Evolutionary conservation across 1,140 invertebrate species (phyloP), one percentile per base, ranked within the genome.

Genomic region (Drosophila mojavensis): DNA sequence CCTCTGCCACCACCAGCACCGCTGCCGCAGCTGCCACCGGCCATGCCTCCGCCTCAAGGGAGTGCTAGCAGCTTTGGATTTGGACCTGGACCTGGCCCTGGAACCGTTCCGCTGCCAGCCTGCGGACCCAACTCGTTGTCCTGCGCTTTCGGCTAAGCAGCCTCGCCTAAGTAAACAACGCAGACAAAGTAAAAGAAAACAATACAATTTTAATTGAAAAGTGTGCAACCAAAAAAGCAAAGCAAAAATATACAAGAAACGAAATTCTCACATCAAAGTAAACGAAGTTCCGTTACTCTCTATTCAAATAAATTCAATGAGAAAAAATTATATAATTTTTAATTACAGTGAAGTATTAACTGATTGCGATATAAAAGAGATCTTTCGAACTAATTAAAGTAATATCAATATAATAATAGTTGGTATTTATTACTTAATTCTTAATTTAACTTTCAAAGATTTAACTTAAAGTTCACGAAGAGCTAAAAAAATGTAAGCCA

Each of bases 131-230:
- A 30, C 26, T 17, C 36, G 28, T 26, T 59, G 55, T 28, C 47
- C 53, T 70, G 72, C 20, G 48, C 67, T 68, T 45, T 70, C 15
- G 67, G 72, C 67, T 75, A 69, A 74, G 71, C 58, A 79, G 67
- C 54, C 61, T 65, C 53, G 76, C 88, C 89, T 75, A 91, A 91
- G 84, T 91, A 88, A 91, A 91, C 88, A 91, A 43, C 55, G 45
- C 68, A 73, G 64, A 85, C 88, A 84, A 81, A 85, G 78, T 86
- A 79, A 85, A 91, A 81, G 88, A 91, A 91, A 91, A 91, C 89
- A 91, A 89, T 91, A 79, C 80, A 91, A 79, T 91, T 89, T 91
- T 91, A 91, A 91, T 91, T 91, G 89, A 84, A 91, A 91, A 84
- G 75, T 64, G 59, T 58, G 54, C 62, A 77, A 69, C 70, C 70